Base-by-base conservation (phyloP, 2,797 vertebrate species). In the Pseudochaenichthys georgianus region DNA sequence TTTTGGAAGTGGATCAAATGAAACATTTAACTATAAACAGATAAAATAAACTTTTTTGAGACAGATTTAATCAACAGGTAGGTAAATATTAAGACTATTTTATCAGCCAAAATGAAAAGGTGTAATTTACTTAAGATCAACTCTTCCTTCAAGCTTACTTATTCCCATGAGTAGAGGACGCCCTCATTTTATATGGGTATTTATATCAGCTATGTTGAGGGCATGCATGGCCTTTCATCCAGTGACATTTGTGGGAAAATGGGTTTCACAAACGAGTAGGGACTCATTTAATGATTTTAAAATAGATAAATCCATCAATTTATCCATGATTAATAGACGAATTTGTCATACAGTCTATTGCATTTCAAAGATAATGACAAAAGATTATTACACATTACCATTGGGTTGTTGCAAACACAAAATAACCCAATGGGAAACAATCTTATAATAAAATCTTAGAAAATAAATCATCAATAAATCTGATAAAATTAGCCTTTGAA, bases 231-330 rank as follows among this genome's bases (percentile, higher is more conserved):
- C 54, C 45, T 80, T 71, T 64, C 16, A 70, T 74, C 38, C 31
- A 12, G 16, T 64, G 72, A 70, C 52, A 70, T 83, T 77, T 79
- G 50, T 16, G 21, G 28, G 4, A 11, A 64, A 75, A 69, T 59
- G 0, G n/a, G 6, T 48, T 70, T 64, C 59, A 75, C 13, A 65
- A 31, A 65, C 52, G 57, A 70, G 42, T 8, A 13, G 19, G 13
- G 28, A 59, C 34, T 15, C 23, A 54, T 50, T 58, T 41, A 55
- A 64, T 77, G 42, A 75, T 73, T 71, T 68, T 34, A 69, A 7
- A 3, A 67, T 7, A 19, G 45, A 65, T 60, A 13, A 46, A 58
- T 58, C 34, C 19, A 43, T 70, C 45, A 58, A 41, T 70, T 70
- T 38, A 0, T 0, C 9, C 53, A 66, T 73, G 15, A 81, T 65